Evolutionary conservation across 2,113 vertebrate species (phyloP).

Genomic region (Bubo scandiacus): DNA sequence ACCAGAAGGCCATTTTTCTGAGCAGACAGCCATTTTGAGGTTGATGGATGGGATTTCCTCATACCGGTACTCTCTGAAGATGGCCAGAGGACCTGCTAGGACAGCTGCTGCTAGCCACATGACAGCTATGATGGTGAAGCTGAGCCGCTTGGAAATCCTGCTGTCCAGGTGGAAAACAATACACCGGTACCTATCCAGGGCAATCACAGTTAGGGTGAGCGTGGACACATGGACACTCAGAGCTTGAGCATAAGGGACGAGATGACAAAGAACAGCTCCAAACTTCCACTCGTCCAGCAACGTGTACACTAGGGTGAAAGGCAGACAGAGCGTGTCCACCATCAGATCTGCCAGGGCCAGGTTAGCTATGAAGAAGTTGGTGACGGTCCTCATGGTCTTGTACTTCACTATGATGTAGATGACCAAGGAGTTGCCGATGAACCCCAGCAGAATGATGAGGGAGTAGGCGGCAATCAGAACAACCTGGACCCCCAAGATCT

Average conservation of each 20-base stretch:
- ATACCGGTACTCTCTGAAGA: conserved; percentile 87
- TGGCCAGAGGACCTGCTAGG: conserved; percentile 86
- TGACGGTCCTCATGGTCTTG: conserved; percentile 90
- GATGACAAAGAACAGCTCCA: conserved; percentile 86
- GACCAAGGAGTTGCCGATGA: conserved; percentile 86
- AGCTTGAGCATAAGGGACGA: conserved; percentile 89
- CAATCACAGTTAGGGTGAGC: conserved; percentile 88
- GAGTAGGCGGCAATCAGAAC: conserved; percentile 85
- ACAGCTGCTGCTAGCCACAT: conserved; percentile 84
- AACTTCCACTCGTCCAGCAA: conserved; percentile 92
- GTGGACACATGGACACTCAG: conserved; percentile 90
- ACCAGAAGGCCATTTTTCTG: conserved; percentile 88
- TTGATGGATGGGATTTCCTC: conserved; percentile 88
- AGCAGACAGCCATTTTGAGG: conserved; percentile 86
- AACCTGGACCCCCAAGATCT: conserved; percentile 85
- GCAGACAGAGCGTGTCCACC: conserved; percentile 88
- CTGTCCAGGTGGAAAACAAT: conserved; percentile 89
- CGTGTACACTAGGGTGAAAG: conserved; percentile 89
- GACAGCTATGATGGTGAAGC: conserved; percentile 83
- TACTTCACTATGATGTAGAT: conserved; percentile 89
- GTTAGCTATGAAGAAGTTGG: conserved; percentile 94
- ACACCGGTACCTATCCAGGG: conserved; percentile 88
- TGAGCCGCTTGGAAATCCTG: conserved; percentile 82
- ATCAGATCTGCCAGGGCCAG: conserved; percentile 90
- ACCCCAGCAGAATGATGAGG: conserved; percentile 87